Base-by-base conservation (phyloP, 2,797 vertebrate genomes). In the Anableps anableps region DNA sequence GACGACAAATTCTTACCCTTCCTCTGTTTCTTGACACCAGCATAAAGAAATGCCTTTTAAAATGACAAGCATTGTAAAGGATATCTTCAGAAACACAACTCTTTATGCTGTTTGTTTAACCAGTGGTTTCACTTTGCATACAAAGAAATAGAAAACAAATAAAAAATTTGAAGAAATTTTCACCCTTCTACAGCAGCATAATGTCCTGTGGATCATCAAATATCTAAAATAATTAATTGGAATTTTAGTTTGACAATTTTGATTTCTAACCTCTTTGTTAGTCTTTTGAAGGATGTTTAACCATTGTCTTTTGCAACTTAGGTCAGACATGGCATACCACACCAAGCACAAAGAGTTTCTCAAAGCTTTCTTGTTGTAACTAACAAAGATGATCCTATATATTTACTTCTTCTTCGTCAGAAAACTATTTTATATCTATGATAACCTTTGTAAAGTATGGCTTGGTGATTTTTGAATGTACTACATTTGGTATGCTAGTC, bases 1-100 rank as follows among this genome's bases (percentile, higher is more conserved):
- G 89, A 88, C 83, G 86, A 68, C 71, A 74, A 77, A 83, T 79
- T 83, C 53, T 73, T 47, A 51, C 62, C 77, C 43, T 41, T 58
- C 66, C 74, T 84, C 64, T 79, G 71, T 83, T 55, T 68, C 34
- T 72, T 34, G 73, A 79, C 79, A 72, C 60, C 21, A 6, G n/a
- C 75, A 23, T 64, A 71, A 6, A 26, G 72, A 68, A 36, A 77
- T 26, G 47, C 79, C 60, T 80, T 80, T 81, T 47, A 74, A 68
- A 83, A 58, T 73, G 53, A 73, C 78, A 62, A 47, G 0, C 7
- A 74, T 45, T 26, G 17, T 48, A 71, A 55, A 41, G 29, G 16
- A 43, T 36, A 53, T 41, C 53, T 17, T 41, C 4, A 19, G 75
- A 79, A 78, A 74, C 45, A 43, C 3, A 19, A 31, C 17, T 66